Evolutionary conservation across 2,888 invertebrate genomes (phyloP).

Genomic region (Macrosiphum euphorbiae): DNA sequence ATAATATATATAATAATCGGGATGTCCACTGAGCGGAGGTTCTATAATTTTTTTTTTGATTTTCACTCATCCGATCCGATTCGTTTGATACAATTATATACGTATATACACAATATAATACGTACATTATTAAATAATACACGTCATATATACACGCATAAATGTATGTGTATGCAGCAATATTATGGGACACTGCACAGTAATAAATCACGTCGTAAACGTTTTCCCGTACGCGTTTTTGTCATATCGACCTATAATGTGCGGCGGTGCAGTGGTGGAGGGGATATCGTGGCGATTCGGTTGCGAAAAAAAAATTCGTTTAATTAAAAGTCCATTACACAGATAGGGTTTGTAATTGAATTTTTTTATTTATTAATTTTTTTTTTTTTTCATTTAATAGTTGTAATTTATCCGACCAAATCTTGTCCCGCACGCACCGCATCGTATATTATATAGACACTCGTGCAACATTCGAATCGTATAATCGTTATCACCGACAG

Average conservation of each 20-base stretch:
- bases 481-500: not conserved
- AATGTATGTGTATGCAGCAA: not conserved
- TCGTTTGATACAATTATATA: not conserved
- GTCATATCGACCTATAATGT: not conserved
- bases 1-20: not conserved
- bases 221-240: not conserved
- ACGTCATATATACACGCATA: not conserved
- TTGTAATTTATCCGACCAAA: not conserved
- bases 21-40: not conserved
- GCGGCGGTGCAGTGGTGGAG: not conserved
- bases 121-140: not conserved
- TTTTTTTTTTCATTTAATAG: not conserved
- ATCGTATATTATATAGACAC: no score
- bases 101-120: not conserved
- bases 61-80: not conserved
- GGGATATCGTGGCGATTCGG: not conserved
- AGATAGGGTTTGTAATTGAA: not conserved
- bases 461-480: not conserved
- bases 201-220: not conserved
- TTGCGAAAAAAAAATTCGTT: not conserved
- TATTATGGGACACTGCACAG: not conserved
- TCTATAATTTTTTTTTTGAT: not conserved
- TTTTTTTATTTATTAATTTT: not conserved
- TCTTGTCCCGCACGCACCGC: not conserved
- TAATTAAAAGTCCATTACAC: constrained; percentile 30